Percentiles rank a stretch among this genome's conserved stretches.
These are phyloP conservation scores for Chrysopilus asiliformis DNA, from an alignment of 2,888 invertebrate genomes.

Conservation along the genomic window DNA sequence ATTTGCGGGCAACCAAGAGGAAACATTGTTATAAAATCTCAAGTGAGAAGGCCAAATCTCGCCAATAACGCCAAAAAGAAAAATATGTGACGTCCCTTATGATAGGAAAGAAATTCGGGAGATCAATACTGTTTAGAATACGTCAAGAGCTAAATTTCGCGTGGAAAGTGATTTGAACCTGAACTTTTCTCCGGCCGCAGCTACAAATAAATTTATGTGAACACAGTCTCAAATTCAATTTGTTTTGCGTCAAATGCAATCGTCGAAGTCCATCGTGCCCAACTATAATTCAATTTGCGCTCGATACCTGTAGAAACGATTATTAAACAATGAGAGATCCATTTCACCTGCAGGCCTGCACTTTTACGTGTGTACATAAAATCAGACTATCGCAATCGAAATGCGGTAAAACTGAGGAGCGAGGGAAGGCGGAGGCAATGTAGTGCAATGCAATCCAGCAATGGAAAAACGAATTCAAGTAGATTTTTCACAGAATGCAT, in stretches of 20 bases:
- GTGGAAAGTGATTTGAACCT: no score
- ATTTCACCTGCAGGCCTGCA: slow-evolving; percentile 2
- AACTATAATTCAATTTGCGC: slow-evolving; percentile 14
- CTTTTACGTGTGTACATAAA: not conserved
- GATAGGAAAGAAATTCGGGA: no score
- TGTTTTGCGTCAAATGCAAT: slow-evolving; percentile 6
- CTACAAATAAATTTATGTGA: no score
- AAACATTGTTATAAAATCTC: no score
- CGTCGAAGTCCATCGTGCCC: slow-evolving; percentile 9
- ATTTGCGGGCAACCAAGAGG: no score
- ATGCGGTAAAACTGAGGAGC: not conserved
- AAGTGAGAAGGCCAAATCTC: no score
- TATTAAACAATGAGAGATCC: slow-evolving; percentile 11
- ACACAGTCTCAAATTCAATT: not conserved
- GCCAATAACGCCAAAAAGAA: no score
- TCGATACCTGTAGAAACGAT: slow-evolving; percentile 9
- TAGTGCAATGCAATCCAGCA: not conserved
- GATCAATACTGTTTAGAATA: no score
- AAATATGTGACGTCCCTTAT: no score
- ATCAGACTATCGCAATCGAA: not conserved
- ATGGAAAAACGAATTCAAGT: not conserved
- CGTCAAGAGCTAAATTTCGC: no score
- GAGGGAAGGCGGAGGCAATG: not conserved
- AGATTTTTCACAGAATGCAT: no score
- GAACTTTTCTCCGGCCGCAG: no score